Percentiles rank a stretch among this genome's conserved stretches.
These are phyloP conservation scores for Acipenser transmontanus DNA, from an alignment of 2,797 vertebrate genomes.

Conservation along the genomic window DNA sequence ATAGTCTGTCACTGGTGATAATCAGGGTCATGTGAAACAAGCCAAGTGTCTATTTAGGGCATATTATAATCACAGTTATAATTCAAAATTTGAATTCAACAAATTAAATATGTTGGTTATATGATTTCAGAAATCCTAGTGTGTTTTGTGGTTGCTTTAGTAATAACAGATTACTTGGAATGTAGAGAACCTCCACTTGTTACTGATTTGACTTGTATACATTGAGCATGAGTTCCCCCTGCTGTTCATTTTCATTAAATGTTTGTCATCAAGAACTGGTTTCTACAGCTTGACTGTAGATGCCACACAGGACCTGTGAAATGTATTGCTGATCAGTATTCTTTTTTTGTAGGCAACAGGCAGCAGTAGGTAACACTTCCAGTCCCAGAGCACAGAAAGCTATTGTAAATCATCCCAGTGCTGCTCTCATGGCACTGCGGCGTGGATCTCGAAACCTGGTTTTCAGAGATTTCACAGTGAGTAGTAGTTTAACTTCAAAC, in stretches of 20 bases:
- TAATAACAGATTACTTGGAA: background rate
- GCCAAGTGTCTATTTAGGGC: too few species aligned
- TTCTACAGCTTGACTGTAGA: too few species aligned
- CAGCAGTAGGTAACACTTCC: conserved; percentile 64
- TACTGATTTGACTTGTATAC: too few species aligned
- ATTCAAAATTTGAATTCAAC: too few species aligned
- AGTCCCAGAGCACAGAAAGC: conserved; percentile 87
- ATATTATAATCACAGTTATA: too few species aligned
- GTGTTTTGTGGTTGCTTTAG: background rate
- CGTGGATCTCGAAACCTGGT: conserved; percentile 95
- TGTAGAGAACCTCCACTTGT: too few species aligned
- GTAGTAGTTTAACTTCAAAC: conserved; percentile 32
- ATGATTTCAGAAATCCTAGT: too few species aligned
- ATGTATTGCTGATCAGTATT: too few species aligned
- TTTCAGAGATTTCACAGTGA: conserved; percentile 98
- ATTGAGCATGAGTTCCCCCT: background rate
- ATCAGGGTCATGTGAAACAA: too few species aligned
- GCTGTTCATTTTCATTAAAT: background rate
- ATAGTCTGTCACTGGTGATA: too few species aligned
- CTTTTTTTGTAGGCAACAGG: conserved; percentile 65
- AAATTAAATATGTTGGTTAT: too few species aligned
- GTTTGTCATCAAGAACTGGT: background rate
- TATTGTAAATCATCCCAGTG: conserved; percentile 96
- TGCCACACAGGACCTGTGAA: too few species aligned
- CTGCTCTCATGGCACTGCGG: conserved; percentile 94